A percentile compares a stretch with the other conserved stretches of the same genome.
Evolutionary conservation across 2,888 invertebrate species (phyloP).

Genomic region (Temnothorax unifasciatus): DNA sequence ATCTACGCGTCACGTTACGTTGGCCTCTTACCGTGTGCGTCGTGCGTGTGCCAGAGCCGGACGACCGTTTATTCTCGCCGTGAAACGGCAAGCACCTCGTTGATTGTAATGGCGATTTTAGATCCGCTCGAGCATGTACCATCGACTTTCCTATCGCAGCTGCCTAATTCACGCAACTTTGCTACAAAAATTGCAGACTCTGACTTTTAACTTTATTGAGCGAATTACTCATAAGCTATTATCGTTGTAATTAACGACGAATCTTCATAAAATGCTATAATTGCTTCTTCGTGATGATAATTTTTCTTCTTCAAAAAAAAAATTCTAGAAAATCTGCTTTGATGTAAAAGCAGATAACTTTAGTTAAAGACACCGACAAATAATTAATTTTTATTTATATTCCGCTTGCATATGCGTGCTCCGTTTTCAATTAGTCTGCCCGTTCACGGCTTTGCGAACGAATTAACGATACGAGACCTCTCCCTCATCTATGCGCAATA

Average conservation of each 20-base stretch:
- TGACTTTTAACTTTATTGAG: background rate
- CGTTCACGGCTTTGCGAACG: slow-evolving; percentile 46
- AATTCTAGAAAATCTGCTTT: background rate
- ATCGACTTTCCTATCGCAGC: slow-evolving; percentile 49
- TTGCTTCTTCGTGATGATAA: background rate
- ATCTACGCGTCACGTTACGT: slow-evolving; percentile 78
- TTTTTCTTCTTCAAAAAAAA: background rate
- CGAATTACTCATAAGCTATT: background rate
- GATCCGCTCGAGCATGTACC: slow-evolving; percentile 61
- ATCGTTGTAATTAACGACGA: background rate
- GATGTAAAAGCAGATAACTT: background rate
- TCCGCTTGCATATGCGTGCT: background rate
- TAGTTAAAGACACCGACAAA: background rate
- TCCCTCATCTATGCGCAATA: background rate
- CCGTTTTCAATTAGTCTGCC: slow-evolving; percentile 29
- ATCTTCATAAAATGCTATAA: background rate
- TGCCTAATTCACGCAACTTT: slow-evolving; percentile 45
- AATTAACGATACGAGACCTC: slow-evolving; percentile 36
- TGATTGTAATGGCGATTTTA: slow-evolving; percentile 73
- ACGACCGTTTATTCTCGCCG: slow-evolving; percentile 77
- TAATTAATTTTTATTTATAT: background rate
- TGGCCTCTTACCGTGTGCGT: slow-evolving; percentile 77
- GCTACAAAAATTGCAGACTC: background rate
- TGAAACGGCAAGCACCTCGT: slow-evolving; percentile 78
- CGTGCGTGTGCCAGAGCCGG: slow-evolving; percentile 76